Evolutionary conservation across 2,888 invertebrate genomes (phyloP).

Genomic region (Heliothis peltigera): DNA sequence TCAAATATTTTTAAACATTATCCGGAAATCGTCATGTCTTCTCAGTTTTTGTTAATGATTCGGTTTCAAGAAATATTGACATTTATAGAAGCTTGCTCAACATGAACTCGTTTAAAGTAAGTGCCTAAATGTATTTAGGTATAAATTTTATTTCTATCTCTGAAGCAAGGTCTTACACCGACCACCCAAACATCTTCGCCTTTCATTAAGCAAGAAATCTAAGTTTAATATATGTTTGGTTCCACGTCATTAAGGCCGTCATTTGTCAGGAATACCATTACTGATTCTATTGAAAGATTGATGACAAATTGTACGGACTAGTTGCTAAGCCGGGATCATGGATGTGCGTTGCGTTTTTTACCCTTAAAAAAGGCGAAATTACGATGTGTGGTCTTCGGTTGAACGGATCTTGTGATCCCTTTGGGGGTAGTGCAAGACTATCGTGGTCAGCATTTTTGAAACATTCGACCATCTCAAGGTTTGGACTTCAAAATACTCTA

Average conservation of each 20-base stretch:
- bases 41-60: too few relatives aligned
- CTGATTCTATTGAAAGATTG: constrained; percentile 58
- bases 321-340: constrained; percentile 47
- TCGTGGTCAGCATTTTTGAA: background rate
- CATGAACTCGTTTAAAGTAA: too few relatives aligned
- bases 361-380: constrained; percentile 34
- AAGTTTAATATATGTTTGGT: constrained; percentile 59
- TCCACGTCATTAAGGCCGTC: constrained; percentile 61
- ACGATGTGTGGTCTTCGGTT: constrained; percentile 29
- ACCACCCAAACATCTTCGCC: constrained; percentile 53
- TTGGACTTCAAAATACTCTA: too few relatives aligned
- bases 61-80: too few relatives aligned
- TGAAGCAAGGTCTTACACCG: too few relatives aligned
- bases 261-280: constrained; percentile 63
- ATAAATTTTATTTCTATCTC: too few relatives aligned
- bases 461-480: background rate
- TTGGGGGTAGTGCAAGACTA: too few relatives aligned
- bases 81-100: too few relatives aligned
- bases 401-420: background rate
- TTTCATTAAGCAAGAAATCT: constrained; percentile 54
- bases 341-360: constrained; percentile 52
- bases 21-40: background rate
- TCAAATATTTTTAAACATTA: background rate
- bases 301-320: constrained; percentile 58
- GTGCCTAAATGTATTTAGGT: too few relatives aligned